Percentiles rank a stretch among this genome's conserved stretches.
These are phyloP conservation scores for Oncorhynchus nerka DNA, from an alignment of 2,113 vertebrate species.

Conservation along the genomic window DNA sequence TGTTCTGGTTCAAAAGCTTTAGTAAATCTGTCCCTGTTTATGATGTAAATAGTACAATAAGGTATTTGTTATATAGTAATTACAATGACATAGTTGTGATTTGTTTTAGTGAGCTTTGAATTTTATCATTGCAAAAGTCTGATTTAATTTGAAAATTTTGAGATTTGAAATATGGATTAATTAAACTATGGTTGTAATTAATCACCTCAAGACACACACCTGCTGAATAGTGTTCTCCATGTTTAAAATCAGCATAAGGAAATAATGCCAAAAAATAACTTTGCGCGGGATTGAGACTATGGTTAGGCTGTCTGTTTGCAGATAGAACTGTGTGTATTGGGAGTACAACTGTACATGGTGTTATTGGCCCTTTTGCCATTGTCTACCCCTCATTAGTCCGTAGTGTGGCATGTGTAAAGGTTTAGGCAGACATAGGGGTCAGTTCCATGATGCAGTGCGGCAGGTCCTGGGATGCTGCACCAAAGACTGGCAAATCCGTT, in stretches of 20 bases:
- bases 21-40: constrained; percentile 2
- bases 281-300: neutral
- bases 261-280: neutral
- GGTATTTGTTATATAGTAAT: constrained; percentile 3
- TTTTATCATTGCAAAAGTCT: neutral
- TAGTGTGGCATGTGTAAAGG: neutral
- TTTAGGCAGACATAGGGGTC: neutral
- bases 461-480: constrained; percentile 35
- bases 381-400: neutral
- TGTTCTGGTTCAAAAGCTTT: constrained; percentile 1
- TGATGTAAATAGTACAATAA: neutral
- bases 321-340: neutral
- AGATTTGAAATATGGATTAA: constrained; percentile 3
- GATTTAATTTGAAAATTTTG: neutral
- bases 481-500: constrained; percentile 34
- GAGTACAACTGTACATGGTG: neutral
- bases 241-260: neutral
- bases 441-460: constrained; percentile 9
- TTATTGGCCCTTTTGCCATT: neutral
- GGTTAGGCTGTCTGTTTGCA: neutral
- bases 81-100: neutral
- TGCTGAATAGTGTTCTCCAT: neutral
- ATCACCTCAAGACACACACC: neutral
- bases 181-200: neutral
- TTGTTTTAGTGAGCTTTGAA: neutral